A percentile compares a stretch with the other conserved stretches of the same genome.
phyloP scores from a whole-genome alignment of 2,888 invertebrate species.

The Punctoribates punctum region DNA sequence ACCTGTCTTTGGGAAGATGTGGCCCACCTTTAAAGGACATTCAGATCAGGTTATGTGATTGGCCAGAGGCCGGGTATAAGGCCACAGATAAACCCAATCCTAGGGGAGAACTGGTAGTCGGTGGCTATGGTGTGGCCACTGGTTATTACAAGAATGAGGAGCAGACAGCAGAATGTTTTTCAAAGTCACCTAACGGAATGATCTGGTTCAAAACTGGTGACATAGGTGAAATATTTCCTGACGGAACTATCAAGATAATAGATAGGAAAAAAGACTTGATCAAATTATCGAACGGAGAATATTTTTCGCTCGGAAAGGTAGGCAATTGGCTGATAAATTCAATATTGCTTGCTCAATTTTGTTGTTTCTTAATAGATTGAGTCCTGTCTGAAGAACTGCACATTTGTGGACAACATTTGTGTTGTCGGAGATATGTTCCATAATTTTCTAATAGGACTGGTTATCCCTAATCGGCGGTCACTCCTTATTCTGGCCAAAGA shows the following conservation, averaged over 20 bases:
- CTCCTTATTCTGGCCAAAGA: slow-evolving; percentile 43
- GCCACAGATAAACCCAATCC: slow-evolving; percentile 80
- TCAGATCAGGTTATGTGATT: slow-evolving; percentile 53
- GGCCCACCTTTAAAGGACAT: slow-evolving; percentile 36
- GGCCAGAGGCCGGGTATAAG: slow-evolving; percentile 89
- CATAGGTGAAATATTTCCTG: slow-evolving; percentile 85
- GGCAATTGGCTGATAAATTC: too few species aligned
- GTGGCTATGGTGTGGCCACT: slow-evolving; percentile 85
- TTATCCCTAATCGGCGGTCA: slow-evolving; percentile 66
- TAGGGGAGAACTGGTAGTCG: slow-evolving; percentile 76
- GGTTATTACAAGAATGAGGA: slow-evolving; percentile 77
- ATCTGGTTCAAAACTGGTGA: slow-evolving; percentile 96
- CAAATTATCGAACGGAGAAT: slow-evolving; percentile 95
- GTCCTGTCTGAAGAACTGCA: slow-evolving; percentile 86
- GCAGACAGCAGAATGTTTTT: slow-evolving; percentile 2
- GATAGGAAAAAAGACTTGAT: slow-evolving; percentile 72
- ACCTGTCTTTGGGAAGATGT: slow-evolving; percentile 35
- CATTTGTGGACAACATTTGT: slow-evolving; percentile 93
- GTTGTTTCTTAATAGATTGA: slow-evolving; percentile 60
- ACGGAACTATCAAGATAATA: slow-evolving; percentile 93
- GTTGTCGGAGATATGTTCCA: slow-evolving; percentile 87
- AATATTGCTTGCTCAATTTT: too few species aligned
- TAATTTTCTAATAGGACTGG: slow-evolving; percentile 79
- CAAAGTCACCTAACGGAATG: slow-evolving; percentile 60
- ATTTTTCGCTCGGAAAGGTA: slow-evolving; percentile 93